Evolutionary conservation across 2,888 invertebrate genomes (phyloP).

Genomic region (Cheilosia soror): DNA sequence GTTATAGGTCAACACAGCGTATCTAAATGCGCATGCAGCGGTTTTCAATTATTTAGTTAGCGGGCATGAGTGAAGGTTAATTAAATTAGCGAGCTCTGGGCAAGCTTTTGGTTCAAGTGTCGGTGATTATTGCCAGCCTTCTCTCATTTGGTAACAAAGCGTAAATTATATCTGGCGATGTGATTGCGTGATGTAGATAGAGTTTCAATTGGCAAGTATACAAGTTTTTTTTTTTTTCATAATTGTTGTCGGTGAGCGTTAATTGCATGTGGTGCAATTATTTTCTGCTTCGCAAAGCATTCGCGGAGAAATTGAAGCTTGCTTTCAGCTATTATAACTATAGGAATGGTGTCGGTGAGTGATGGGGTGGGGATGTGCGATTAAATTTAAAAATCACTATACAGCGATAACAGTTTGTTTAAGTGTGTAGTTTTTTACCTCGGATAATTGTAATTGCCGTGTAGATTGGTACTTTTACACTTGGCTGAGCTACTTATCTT

Average conservation of each 20-base stretch:
- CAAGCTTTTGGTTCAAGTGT: conserved; percentile 37
- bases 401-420: conserved; percentile 32
- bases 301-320: conserved; percentile 45
- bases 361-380: conserved; percentile 1
- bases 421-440: conserved; percentile 3
- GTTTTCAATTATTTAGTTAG: conserved; percentile 62
- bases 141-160: conserved; percentile 18
- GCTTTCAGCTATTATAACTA: conserved; percentile 37
- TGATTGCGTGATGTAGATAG: conserved; percentile 65
- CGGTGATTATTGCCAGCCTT: conserved; percentile 21
- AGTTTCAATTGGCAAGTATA: conserved; percentile 51
- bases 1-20: conserved; percentile 57
- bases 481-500: conserved; percentile 10
- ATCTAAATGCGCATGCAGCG: conserved; percentile 48
- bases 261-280: conserved; percentile 65
- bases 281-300: conserved; percentile 43
- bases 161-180: conserved; percentile 44
- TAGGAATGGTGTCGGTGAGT: neutral
- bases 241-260: conserved; percentile 61
- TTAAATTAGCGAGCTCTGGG: conserved; percentile 52
- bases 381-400: conserved; percentile 18
- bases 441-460: conserved; percentile 36
- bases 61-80: conserved; percentile 62
- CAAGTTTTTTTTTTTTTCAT: conserved; percentile 30
- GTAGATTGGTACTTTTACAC: conserved; percentile 29